Evolutionary conservation across 2,797 vertebrate genomes (phyloP).

Genomic region (Vireo griseus): DNA sequence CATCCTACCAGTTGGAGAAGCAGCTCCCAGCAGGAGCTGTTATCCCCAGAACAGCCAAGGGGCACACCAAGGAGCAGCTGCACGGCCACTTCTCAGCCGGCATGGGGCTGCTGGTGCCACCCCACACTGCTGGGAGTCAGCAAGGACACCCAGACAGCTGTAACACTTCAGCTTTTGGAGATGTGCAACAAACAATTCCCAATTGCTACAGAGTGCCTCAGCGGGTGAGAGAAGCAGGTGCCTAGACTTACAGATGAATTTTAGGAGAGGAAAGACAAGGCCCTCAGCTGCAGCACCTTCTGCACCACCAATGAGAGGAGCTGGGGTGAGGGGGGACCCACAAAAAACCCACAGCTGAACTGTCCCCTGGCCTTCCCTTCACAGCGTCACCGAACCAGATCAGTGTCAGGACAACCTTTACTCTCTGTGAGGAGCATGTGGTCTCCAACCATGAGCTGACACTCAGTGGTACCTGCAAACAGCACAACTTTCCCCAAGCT

Average conservation of each 20-base stretch:
- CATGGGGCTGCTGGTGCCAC: neutral
- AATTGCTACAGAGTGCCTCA: neutral
- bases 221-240: rapidly evolving
- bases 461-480: neutral
- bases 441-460: neutral
- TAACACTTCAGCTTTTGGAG: neutral
- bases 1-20: neutral
- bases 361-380: neutral
- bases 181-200: neutral
- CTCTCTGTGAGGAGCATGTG: neutral
- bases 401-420: neutral
- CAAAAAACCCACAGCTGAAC: neutral
- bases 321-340: too few relatives aligned
- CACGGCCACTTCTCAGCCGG: neutral
- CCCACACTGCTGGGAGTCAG: neutral
- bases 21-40: neutral
- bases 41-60: neutral
- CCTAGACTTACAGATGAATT: neutral
- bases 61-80: neutral
- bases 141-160: neutral
- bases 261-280: neutral
- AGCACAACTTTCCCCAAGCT: neutral
- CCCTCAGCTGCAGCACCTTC: neutral
- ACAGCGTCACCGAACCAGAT: neutral
- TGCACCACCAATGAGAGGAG: neutral